Evolutionary conservation across 2,113 vertebrate species (phyloP), one percentile per base, ranked within the genome.

Genomic region (Gorilla gorilla): DNA sequence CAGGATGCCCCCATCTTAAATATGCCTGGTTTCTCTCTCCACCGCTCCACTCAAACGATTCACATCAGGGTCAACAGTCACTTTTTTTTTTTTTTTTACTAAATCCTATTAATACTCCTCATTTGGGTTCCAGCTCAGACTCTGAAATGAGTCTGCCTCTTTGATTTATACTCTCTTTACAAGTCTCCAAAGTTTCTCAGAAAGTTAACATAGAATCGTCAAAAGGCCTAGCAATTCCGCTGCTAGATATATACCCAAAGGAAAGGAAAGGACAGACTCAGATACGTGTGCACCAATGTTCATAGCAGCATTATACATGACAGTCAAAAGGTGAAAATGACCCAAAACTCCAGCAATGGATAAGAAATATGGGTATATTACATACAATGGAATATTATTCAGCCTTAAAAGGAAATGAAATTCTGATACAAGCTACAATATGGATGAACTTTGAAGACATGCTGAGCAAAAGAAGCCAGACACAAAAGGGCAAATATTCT

Each of bases 361-460:
- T 81, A 80, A 59, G 92, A 96, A 97, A 13, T 64, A 30, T 64
- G 61, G 12, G 27, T 64, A 64, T 64, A 32, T 64, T 64, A 64
- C 61, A 32, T 64, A 32, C 61, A 64, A 64, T 64, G 61, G 20
- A 38, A 72, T 95, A 38, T 76, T 81, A 66, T 30, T 48, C 16
- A 82, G 43, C 86, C 76, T 76, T 89, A 64, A 95, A 94, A 96
- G 73, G 9, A 22, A 73, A 70, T n/a, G 14, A 43, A 84, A 91
- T 72, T 89, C 30, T 85, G n/a, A 30, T 70, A n/a, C 20, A 14
- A 25, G n/a, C 35, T 35, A 89, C 23, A 83, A 25, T 22, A 6
- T 57, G 16, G 25, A 30, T 50, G 75, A 96, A 30, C 1, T 8
- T 48, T 59, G 11, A 55, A 20, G 38, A 90, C 43, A 55, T 35